Percentiles rank a stretch among this genome's conserved stretches.
Conservation (phyloP, 2,797 vertebrate genomes). For the Tragelaphus oryx region DNA sequence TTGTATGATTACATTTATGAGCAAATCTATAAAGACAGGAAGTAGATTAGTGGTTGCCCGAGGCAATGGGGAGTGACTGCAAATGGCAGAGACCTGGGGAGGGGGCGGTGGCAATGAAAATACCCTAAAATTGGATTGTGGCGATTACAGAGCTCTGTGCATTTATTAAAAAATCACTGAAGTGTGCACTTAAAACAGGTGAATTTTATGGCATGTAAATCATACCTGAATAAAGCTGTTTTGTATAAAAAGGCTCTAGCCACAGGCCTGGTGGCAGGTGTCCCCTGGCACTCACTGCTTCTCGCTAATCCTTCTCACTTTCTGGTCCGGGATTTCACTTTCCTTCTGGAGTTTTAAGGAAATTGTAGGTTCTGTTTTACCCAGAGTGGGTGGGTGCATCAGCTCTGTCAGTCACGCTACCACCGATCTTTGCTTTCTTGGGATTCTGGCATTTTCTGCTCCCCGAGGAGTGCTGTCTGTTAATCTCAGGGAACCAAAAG, state of each 20-base stretch:
- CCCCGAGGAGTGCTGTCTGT: neutral
- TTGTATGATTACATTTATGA: neutral
- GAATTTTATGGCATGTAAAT: neutral
- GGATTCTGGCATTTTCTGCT: neutral
- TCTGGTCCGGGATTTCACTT: neutral
- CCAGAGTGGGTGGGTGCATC: neutral
- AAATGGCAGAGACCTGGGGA: neutral
- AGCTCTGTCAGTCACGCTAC: neutral
- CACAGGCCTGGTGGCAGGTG: fast-evolving
- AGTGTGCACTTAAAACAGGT: neutral
- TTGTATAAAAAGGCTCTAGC: neutral
- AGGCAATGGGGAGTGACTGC: too few relatives aligned
- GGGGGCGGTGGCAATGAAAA: neutral
- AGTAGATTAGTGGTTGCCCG: neutral
- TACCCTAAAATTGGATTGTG: neutral
- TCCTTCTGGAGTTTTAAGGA: neutral
- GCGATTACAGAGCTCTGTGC: neutral
- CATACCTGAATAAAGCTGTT: neutral
- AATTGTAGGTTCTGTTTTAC: neutral
- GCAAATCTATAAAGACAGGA: neutral
- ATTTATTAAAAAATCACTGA: neutral
- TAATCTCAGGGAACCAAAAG: neutral
- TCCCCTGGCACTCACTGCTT: neutral
- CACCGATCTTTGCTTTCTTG: neutral
- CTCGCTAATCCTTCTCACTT: neutral